Base-by-base conservation (phyloP, 2,888 invertebrate genomes). In the Pecten maximus region DNA sequence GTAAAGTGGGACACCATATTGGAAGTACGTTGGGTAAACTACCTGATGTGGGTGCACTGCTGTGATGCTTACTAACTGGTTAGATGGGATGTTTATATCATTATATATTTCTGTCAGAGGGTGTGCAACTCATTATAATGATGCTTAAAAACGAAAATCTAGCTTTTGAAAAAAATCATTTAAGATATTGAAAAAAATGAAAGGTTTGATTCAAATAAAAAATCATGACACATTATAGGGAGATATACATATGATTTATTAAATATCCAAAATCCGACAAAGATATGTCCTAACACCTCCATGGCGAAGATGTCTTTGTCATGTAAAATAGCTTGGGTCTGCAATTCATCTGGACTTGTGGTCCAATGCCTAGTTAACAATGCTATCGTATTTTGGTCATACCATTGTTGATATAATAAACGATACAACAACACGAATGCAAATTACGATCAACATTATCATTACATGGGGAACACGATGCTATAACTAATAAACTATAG, bases 221-320 rank as follows among this genome's bases (percentile, higher is more conserved):
- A 74, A 35, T 74, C 74, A 35, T 12, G 74, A 28, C 8, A 23
- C 60, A 60, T n/a, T 60, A 60, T n/a, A 60, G 23, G 60, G 23
- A 60, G 23, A 60, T 60, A 60, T 60, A 23, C 60, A 60, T 60
- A 74, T 74, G 74, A 74, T 35, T 74, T 74, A 74, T 74, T 74
- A 74, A 74, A 74, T 74, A 74, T 28, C 35, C 35, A 0, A 28
- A 74, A 35, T 74, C 74, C 16, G 74, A 28, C 74, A 74, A 74
- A 28, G 74, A 28, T 74, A 28, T 74, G 35, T 6, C 54, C n/a
- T 23, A 8, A 19, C n/a, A 19, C 10, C 74, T 74, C 23, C 74
- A 74, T 16, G 35, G 35, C 16, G 28, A 74, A 74, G 2, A 28
- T 35, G 74, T 74, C 74, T 74, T 74, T 74, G 74, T 74, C 28